These are phyloP conservation scores for Drosophila stalkeri DNA, from an alignment of 2,888 invertebrate genomes.

Conservation along the genomic window DNA sequence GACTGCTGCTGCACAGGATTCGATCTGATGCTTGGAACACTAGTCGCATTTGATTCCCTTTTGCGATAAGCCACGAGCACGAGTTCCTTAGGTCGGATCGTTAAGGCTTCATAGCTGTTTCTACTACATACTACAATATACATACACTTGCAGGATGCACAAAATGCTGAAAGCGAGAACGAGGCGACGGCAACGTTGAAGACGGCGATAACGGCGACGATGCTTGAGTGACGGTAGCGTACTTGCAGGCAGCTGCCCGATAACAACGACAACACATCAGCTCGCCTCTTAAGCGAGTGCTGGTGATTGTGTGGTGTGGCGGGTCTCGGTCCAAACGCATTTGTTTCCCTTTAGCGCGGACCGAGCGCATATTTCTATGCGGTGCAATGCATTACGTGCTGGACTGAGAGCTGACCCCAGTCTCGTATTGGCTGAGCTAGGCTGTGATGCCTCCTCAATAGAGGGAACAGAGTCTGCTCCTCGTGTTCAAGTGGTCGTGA, in stretches of 20 bases:
- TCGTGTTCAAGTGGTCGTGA: conserved; percentile 10
- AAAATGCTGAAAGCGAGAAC: conserved; percentile 9
- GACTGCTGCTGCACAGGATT: conserved; percentile 33
- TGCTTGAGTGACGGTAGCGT: conserved; percentile 64
- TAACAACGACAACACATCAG: conserved; percentile 79
- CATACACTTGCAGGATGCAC: conserved; percentile 30
- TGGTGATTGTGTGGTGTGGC: conserved; percentile 77
- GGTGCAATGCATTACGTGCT: conserved; percentile 74
- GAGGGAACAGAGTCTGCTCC: conserved; percentile 30
- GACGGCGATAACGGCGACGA: conserved; percentile 35
- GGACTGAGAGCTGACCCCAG: conserved; percentile 34
- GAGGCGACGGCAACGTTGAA: conserved; percentile 20
- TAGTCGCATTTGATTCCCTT: conserved; percentile 76
- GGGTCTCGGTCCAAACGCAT: conserved; percentile 80
- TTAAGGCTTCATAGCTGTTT: conserved; percentile 31
- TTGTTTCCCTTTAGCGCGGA: conserved; percentile 80
- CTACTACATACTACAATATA: conserved; percentile 30
- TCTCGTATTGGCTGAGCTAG: conserved; percentile 28
- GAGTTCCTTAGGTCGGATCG: conserved; percentile 32
- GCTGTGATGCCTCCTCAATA: conserved; percentile 16
- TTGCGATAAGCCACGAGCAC: conserved; percentile 69
- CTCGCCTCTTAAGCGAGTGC: conserved; percentile 64
- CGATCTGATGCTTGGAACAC: conserved; percentile 68
- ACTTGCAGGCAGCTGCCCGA: conserved; percentile 78
- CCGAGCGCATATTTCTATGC: conserved; percentile 77